Conservation (phyloP, 2,113 vertebrate species). For the Columba janthina region DNA sequence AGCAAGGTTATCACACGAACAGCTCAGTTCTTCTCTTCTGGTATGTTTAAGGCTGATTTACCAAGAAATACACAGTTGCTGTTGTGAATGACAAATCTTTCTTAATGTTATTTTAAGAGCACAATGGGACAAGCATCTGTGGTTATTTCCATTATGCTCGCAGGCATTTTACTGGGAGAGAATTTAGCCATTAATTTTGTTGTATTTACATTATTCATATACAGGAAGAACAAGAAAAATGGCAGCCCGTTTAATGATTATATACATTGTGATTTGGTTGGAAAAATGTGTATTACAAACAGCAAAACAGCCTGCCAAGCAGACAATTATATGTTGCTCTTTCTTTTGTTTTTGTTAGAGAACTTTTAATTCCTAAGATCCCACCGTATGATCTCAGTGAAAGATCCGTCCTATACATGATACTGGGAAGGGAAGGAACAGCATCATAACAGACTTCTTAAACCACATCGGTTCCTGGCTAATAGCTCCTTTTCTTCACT, state of each 20-base stretch:
- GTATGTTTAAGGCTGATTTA: background rate
- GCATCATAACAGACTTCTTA: background rate
- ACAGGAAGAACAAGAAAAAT: slow-evolving; percentile 38
- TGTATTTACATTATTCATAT: slow-evolving; percentile 52
- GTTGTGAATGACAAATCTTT: background rate
- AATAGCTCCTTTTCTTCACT: slow-evolving; percentile 13
- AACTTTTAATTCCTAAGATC: slow-evolving; percentile 18
- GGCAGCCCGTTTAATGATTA: slow-evolving; percentile 43
- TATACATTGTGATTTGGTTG: slow-evolving; percentile 37
- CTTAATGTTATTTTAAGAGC: background rate
- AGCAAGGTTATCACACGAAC: background rate
- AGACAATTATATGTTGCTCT: background rate
- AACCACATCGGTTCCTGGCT: background rate
- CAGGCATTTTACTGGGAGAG: background rate
- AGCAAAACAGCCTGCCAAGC: slow-evolving; percentile 32
- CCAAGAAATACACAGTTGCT: background rate
- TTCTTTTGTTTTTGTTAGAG: background rate
- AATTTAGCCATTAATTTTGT: slow-evolving; percentile 31
- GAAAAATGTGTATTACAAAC: slow-evolving; percentile 53
- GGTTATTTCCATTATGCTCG: slow-evolving; percentile 16
- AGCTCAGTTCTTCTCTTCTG: background rate
- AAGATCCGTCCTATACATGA: background rate
- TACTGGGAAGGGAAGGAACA: background rate
- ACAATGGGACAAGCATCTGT: slow-evolving; percentile 1
- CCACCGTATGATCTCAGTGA: background rate